A percentile compares a stretch with the other conserved stretches of the same genome.
phyloP scores from a whole-genome alignment of 2,113 vertebrate genomes.

The Catagonus wagneri region DNA sequence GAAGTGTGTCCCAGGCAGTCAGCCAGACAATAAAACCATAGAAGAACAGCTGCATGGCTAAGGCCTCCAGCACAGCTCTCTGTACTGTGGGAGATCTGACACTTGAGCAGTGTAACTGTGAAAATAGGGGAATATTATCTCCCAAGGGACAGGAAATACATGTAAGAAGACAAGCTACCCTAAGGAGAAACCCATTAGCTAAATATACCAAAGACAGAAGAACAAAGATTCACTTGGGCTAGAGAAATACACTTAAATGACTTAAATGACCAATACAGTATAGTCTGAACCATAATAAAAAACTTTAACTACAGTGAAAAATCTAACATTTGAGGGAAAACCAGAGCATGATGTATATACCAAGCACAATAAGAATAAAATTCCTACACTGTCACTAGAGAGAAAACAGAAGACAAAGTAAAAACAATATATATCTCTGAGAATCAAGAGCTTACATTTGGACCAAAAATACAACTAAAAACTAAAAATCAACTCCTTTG shows the following conservation, averaged over 20 bases:
- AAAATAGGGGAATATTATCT: constrained; percentile 42
- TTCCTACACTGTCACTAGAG: neutral
- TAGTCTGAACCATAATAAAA: neutral
- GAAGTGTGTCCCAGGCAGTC: constrained; percentile 11
- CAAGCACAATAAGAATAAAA: constrained; percentile 36
- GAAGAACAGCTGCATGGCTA: neutral
- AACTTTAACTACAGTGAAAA: constrained; percentile 22
- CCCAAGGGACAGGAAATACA: neutral
- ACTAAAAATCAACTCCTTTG: neutral
- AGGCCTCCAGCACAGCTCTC: neutral
- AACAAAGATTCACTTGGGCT: neutral
- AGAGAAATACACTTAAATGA: neutral
- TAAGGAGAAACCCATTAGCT: constrained; percentile 28
- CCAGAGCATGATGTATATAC: constrained; percentile 7
- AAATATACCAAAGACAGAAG: constrained; percentile 32
- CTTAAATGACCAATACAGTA: neutral
- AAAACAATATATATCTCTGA: constrained; percentile 14
- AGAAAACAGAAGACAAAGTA: constrained; percentile 17
- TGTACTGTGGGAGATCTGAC: neutral
- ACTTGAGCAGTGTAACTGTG: neutral
- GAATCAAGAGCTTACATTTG: neutral
- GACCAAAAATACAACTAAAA: constrained; percentile 36
- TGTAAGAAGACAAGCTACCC: constrained; percentile 35
- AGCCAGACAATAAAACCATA: constrained; percentile 20
- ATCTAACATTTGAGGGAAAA: constrained; percentile 41